Evolutionary conservation across 2,888 invertebrate genomes (phyloP), one percentile per base, ranked within the genome.

Genomic region (Acholoe squamosa): DNA sequence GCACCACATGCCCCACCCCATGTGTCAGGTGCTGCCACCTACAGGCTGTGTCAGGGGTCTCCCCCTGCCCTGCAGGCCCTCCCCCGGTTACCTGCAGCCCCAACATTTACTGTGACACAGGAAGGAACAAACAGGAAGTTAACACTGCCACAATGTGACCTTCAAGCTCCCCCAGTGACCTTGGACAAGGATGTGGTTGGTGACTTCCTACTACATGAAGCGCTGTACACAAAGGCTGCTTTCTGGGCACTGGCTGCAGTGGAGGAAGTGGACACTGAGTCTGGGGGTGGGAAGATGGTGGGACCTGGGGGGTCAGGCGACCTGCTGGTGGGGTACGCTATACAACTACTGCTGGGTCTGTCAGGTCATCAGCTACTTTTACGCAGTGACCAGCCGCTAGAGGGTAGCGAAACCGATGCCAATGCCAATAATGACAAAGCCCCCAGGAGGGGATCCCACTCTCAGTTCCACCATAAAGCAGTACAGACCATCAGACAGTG

Each of bases 231-330:
- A 0, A 22, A 71, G 0, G 56, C 54, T 34, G 89, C 91, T n/a
- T 91, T 91, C 76, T 91, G 91, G 91, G 89, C 91, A 10, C 71
- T 91, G 16, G 84, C 89, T 0, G 25, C 90, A 34, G 19, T 84
- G 19, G 14, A 34, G 19, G 34, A 54, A 31, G 56, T 77, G 22
- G 31, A 61, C 25, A 43, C 52, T 33, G 19, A 19, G 61, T 14
- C n/a, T 28, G 71, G 28, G 5, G 71, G 71, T 1, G 71, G 33
- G 22, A 61, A 7, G 67, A 34, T 71, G n/a, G 52, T 52, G 33
- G 56, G 71, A 31, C 77, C 43, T 43, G 19, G 22, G 61, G 31
- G 71, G 7, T 22, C 28, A 5, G 71, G 71, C 3, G 71, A 33
- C 14, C 56, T 25, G 67, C 34, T 71, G 14, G 52, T 52, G 33